A percentile compares a stretch with the other conserved stretches of the same genome.
These are phyloP conservation scores for Baccha elongata DNA, from an alignment of 2,888 invertebrate genomes.

Conservation along the genomic window DNA sequence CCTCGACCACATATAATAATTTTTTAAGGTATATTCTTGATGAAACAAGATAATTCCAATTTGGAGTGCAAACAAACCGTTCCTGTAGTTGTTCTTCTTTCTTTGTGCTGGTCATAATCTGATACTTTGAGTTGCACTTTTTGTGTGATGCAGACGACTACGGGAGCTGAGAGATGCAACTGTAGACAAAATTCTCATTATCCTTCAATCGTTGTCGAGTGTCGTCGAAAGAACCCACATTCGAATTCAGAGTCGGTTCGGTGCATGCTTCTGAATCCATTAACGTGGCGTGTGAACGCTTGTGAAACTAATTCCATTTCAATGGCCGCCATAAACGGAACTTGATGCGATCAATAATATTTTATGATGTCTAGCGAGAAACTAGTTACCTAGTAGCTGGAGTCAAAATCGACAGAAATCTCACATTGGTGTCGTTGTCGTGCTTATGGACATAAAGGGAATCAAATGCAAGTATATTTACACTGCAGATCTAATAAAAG, in stretches of 20 bases:
- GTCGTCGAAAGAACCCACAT: slow-evolving; percentile 1
- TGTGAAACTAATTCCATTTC: slow-evolving; percentile 65
- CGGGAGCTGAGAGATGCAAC: slow-evolving; percentile 1
- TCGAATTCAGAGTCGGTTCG: slow-evolving; percentile 8
- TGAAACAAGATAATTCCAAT: slow-evolving; percentile 53
- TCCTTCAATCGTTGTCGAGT: slow-evolving; percentile 9
- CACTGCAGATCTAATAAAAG: too few relatives aligned
- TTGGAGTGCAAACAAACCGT: slow-evolving; percentile 65
- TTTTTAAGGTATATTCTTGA: slow-evolving; percentile 66
- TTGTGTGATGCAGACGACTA: not conserved
- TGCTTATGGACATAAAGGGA: slow-evolving; percentile 22
- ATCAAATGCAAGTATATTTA: slow-evolving; percentile 11
- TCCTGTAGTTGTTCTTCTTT: slow-evolving; percentile 48
- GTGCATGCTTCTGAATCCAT: slow-evolving; percentile 65
- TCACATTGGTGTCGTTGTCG: slow-evolving; percentile 1
- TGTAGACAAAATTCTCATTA: slow-evolving; percentile 61
- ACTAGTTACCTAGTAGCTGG: slow-evolving; percentile 42
- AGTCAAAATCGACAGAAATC: slow-evolving; percentile 41
- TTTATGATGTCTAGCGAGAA: slow-evolving; percentile 68
- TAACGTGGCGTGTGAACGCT: slow-evolving; percentile 58
- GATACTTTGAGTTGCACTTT: slow-evolving; percentile 58
- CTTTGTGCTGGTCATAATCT: slow-evolving; percentile 14
- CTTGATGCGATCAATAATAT: slow-evolving; percentile 71
- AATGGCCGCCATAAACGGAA: slow-evolving; percentile 61
- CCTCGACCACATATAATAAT: slow-evolving; percentile 56